Evolutionary conservation across 2,797 vertebrate genomes (phyloP), one percentile per base, ranked within the genome.

Genomic region (Dallia pectoralis): DNA sequence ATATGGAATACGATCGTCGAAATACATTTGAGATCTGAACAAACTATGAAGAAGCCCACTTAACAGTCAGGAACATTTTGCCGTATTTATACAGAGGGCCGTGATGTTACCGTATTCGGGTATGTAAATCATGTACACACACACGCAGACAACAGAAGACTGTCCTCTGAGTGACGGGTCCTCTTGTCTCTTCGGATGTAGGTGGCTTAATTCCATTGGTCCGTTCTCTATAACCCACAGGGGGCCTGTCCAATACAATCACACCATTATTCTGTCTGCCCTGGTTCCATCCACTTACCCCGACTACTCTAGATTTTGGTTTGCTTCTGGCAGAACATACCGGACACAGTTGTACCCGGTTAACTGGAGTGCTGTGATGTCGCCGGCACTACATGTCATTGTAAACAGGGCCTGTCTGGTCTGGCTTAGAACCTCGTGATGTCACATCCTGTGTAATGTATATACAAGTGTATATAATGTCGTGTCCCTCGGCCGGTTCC

Each of bases 401-500:
- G 76, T 78, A 79, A 81, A 22, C 62, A n/a, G 75, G 79, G 82
- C 86, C 77, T 83, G 69, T 77, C 67, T 22, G 63, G 75, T 79
- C 78, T 67, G 48, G 53, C 79, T 78, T 72, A 74, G 76, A 84
- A 86, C 82, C 81, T 77, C 56, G 67, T 81, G 80, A 82, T 79
- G 85, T 82, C 87, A 80, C 86, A 82, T 89, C 86, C 87, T 91
- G 88, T 91, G 84, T 83, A 84, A 85, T 93, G 92, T 92, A 93
- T 73, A 93, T 91, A 92, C 56, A 9, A 77, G 78, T 94, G 91
- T 93, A 92, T 81, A 93, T 92, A 92, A 83, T 86, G 72, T 74
- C 64, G 69, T 40, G 47, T 32, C 44, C 33, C 36, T 12, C 18
- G 16, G 40, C 33, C 71, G 69, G 36, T 53, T n/a, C 67, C 69